phyloP scores from a whole-genome alignment of 2,888 invertebrate genomes.

The Yponomeuta evonymella region DNA sequence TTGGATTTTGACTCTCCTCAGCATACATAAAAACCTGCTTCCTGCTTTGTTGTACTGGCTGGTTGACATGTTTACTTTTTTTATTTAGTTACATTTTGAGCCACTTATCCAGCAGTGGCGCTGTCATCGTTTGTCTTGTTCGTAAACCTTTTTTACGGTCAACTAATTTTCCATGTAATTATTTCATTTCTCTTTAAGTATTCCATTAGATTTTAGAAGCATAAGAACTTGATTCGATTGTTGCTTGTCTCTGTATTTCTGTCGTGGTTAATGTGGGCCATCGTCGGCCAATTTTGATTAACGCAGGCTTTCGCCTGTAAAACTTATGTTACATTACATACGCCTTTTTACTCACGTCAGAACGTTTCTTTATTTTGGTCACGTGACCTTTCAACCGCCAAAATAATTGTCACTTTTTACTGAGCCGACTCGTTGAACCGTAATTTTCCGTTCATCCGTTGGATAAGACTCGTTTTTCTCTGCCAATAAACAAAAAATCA shows the following conservation, averaged over 20 bases:
- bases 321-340: too few relatives aligned
- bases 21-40: too few relatives aligned
- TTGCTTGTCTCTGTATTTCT: too few relatives aligned
- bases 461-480: neutral
- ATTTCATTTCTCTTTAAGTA: too few relatives aligned
- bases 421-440: neutral
- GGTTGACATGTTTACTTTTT: neutral
- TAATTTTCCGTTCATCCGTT: slow-evolving; percentile 9
- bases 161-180: neutral
- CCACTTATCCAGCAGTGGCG: neutral
- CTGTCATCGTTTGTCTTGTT: neutral
- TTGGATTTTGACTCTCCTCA: too few relatives aligned
- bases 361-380: slow-evolving; percentile 49
- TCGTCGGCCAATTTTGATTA: neutral
- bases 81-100: neutral
- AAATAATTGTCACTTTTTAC: slow-evolving; percentile 57
- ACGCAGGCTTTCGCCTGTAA: neutral
- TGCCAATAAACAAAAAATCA: neutral
- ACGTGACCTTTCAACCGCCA: slow-evolving; percentile 71
- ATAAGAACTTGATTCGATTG: too few relatives aligned
- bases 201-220: too few relatives aligned
- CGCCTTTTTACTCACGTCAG: neutral
- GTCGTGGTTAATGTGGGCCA: too few relatives aligned
- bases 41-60: too few relatives aligned
- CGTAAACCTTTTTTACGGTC: neutral